Evolutionary conservation across 2,888 invertebrate species (phyloP).

Genomic region (Ectobius pallidus): DNA sequence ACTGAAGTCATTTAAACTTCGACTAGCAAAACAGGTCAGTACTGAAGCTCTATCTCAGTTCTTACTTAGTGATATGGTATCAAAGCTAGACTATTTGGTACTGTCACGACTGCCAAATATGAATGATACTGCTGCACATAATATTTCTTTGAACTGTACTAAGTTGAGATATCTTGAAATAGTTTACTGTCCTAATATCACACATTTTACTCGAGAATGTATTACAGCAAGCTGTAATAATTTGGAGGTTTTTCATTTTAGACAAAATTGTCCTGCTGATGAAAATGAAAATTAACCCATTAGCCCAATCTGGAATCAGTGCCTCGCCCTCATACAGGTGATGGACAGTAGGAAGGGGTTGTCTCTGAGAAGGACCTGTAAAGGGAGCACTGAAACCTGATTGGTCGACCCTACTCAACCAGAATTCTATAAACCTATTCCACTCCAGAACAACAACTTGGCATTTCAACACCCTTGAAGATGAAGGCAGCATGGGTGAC

Average conservation of each 20-base stretch:
- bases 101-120: constrained; percentile 18
- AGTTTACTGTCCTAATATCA: constrained; percentile 28
- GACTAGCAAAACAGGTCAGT: neutral
- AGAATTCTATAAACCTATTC: too few species aligned
- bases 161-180: constrained; percentile 14
- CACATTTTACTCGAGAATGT: neutral
- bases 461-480: too few species aligned
- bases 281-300: too few species aligned
- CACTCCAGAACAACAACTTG: too few species aligned
- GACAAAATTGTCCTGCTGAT: constrained; percentile 3
- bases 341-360: too few species aligned
- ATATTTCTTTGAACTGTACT: constrained; percentile 8
- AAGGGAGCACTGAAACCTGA: too few species aligned
- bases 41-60: constrained; percentile 8
- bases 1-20: constrained; percentile 19
- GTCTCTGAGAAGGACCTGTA: too few species aligned
- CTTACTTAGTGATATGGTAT: neutral
- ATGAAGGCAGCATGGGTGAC: too few species aligned
- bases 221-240: neutral
- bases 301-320: too few species aligned
- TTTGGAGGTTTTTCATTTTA: neutral
- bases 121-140: constrained; percentile 10
- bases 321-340: too few species aligned
- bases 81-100: neutral
- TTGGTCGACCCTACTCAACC: too few species aligned